Base-by-base conservation (phyloP, 2,113 vertebrate species). In the Vicugna pacos region DNA sequence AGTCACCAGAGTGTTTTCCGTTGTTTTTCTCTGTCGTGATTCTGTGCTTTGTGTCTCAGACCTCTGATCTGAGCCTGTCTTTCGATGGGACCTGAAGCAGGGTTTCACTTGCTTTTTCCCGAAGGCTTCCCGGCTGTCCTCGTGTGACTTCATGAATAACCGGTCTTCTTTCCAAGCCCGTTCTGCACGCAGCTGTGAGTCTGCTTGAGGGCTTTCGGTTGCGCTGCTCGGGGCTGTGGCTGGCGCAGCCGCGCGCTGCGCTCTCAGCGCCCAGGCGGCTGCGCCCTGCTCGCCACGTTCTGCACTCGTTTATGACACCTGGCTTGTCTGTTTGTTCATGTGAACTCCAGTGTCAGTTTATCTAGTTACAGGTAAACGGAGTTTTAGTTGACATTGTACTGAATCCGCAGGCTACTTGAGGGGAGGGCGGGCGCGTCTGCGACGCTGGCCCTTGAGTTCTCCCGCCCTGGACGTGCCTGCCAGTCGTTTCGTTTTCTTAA, bases 141-240 rank as follows among this genome's bases (percentile, higher is more conserved):
- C 0, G 85, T 24, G 4, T 30, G 19, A 22, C 6, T 16, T 30
- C 24, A 8, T 48, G 13, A 32, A 5, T 22, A 30, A 3, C 52
- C 3, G 1, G 24, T 12, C 17, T 54, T 38, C n/a, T 38, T 48
- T 17, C 4, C 17, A 7, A 46, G 28, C n/a, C 15, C 35, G 9
- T 58, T 80, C 15, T 9, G 38, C 20, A 1, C 42, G 3, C 48
- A 32, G 26, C 70, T 35, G 2, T 8, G 9, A 7, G 35, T 28
- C 50, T 9, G 8, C 15, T 8, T 14, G 50, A 38, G 54, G 10
- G 3, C 32, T n/a, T 32, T 22, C 14, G 14, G 28, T 11, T 32
- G 7, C 0, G 1, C 56, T 3, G 10, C 0, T 0, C 64, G 6
- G 16, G 17, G 32, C 32, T 30, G 7, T 46, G 9, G 46, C 28